Evolutionary conservation across 92 coral and sea anemone genomes (phyloP), one percentile per base, ranked within the genome.

Genomic region (Scolanthus callimorphus): DNA sequence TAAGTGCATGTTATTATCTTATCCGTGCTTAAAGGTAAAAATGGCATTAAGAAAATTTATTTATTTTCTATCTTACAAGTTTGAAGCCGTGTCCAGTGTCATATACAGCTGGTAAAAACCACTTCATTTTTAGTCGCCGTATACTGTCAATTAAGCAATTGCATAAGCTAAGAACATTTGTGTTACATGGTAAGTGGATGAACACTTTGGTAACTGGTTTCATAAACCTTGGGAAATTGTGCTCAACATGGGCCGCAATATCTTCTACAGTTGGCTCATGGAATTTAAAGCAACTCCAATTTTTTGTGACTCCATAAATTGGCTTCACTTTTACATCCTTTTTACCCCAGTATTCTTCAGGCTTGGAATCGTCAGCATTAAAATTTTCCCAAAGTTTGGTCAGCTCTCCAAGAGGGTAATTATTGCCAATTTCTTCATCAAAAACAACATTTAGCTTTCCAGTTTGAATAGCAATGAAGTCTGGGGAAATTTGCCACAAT

Each of bases 61-160:
- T n/a, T n/a, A n/a, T n/a, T n/a, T n/a, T n/a, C n/a, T n/a, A n/a
- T n/a, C n/a, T n/a, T 1, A 88, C 85, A 61, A 94, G 99, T 56
- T 94, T 89, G 49, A 94, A 94, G 15, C 99, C 99, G 59, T 94
- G 99, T 3, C 99, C 99, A 69, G 99, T 94, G 26, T 94, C 99
- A 49, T 84, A 85, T 1, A 86, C 88, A 19, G 88, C 61, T 20
- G 99, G 99, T 1, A 96, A 90, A 47, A 94, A 83, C 97, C 96
- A 94, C 37, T 88, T 86, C 97, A 94, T 89, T 59, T 94, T 94
- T 38, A 94, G 53, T 31, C 89, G 82, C 25, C 95, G 81, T 25
- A 81, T 85, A 24, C 77, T 43, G 34, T 64, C 80, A 39, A 82
- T 75, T 28, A 90, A 60, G 68, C 89, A 90, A 59, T 94, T 95